Evolutionary conservation across 2,797 vertebrate species (phyloP).

Genomic region (Sebastes diploproa): DNA sequence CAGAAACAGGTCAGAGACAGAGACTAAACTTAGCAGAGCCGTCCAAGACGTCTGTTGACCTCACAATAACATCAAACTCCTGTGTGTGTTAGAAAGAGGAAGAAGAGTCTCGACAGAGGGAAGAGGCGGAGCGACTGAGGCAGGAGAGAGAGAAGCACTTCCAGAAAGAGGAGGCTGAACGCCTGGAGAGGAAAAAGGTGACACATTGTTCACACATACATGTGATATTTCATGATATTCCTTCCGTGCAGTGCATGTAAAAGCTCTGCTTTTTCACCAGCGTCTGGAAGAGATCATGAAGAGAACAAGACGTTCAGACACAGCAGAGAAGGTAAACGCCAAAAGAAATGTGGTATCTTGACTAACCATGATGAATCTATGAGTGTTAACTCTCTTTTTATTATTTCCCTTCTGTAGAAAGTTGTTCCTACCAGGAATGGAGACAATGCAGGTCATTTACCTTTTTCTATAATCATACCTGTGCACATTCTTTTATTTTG

Average conservation of each 20-base stretch:
- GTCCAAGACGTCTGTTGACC: neutral
- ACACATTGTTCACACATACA: neutral
- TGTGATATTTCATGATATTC: neutral
- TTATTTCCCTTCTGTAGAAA: slow-evolving; percentile 78
- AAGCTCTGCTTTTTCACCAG: slow-evolving; percentile 66
- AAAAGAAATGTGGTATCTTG: neutral
- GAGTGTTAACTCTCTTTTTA: neutral
- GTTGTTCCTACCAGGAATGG: slow-evolving; percentile 85
- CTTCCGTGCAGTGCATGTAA: neutral
- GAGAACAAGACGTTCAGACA: slow-evolving; percentile 92
- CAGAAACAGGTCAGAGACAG: slow-evolving; percentile 87
- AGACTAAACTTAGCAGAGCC: neutral
- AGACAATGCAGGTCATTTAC: slow-evolving; percentile 71
- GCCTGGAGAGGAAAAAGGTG: slow-evolving; percentile 96
- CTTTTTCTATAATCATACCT: neutral
- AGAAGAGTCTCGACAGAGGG: slow-evolving; percentile 88
- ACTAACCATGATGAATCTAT: neutral
- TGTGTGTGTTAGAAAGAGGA: slow-evolving; percentile 86
- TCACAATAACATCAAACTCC: neutral
- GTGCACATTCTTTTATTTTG: neutral
- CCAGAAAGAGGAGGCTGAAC: slow-evolving; percentile 94
- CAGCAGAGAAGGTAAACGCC: slow-evolving; percentile 84
- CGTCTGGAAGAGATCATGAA: slow-evolving; percentile 99
- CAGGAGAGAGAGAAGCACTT: slow-evolving; percentile 94
- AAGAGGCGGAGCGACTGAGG: slow-evolving; percentile 86